phyloP scores from a whole-genome alignment of 2,113 vertebrate genomes.

The Pterophyllum scalare region DNA sequence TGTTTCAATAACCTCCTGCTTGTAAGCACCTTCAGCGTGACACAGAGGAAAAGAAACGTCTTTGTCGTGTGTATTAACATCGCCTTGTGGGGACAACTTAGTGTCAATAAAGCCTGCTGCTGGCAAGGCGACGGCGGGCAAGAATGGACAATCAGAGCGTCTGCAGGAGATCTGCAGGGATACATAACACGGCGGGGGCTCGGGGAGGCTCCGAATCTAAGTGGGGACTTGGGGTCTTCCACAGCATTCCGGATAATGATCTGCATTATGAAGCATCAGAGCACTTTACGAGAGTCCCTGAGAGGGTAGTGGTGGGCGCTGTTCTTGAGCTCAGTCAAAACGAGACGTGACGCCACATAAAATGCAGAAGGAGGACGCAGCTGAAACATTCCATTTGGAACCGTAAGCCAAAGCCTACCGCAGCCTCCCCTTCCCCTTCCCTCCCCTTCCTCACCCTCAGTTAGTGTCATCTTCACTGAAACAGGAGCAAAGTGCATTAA shows the following conservation, averaged over 20 bases:
- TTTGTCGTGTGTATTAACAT: conserved; percentile 70
- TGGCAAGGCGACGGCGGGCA: conserved; percentile 60
- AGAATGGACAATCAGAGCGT: conserved; percentile 76
- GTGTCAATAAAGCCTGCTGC: conserved; percentile 72
- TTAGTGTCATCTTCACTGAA: conserved; percentile 81
- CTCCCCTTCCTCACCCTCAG: conserved; percentile 5
- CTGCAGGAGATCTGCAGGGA: conserved; percentile 65
- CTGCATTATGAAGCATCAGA: conserved; percentile 80
- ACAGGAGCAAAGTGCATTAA: conserved; percentile 83
- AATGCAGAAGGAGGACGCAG: conserved; percentile 55
- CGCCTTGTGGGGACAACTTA: conserved; percentile 77
- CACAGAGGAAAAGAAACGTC: conserved; percentile 66
- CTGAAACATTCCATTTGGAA: conserved; percentile 61
- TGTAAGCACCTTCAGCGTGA: conserved; percentile 70
- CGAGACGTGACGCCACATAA: conserved; percentile 67
- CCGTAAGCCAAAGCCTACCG: conserved; percentile 22
- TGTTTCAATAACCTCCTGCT: conserved; percentile 67
- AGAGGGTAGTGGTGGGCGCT: conserved; percentile 53
- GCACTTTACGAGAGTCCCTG: conserved; percentile 77
- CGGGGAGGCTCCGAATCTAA: conserved; percentile 64
- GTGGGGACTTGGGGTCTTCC: conserved; percentile 72
- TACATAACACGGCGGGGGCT: conserved; percentile 71
- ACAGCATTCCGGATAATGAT: conserved; percentile 79
- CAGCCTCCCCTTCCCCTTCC: background rate
- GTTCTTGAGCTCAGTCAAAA: conserved; percentile 64